Percentiles rank a stretch among this genome's conserved stretches.
Evolutionary conservation across 2,797 vertebrate genomes (phyloP).

Genomic region (Kryptopterus vitreolus): DNA sequence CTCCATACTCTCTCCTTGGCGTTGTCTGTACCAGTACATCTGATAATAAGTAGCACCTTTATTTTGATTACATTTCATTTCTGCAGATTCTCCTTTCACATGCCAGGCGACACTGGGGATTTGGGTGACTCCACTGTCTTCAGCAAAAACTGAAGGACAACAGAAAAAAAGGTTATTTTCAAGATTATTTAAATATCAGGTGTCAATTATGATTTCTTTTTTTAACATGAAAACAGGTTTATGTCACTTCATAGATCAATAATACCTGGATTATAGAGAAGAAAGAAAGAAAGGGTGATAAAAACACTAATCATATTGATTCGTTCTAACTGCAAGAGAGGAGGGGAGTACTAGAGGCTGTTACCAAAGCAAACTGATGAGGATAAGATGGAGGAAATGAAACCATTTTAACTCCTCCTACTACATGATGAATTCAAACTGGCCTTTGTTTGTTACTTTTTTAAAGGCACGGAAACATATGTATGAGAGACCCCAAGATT

Average conservation of each 20-base stretch:
- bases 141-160: not conserved
- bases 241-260: not conserved
- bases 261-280: constrained; percentile 28
- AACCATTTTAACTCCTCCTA: not conserved
- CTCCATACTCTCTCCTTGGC: constrained; percentile 50
- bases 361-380: not conserved
- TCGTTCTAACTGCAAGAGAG: not conserved
- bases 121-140: constrained; percentile 31
- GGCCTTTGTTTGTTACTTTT: not conserved
- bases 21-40: constrained; percentile 55
- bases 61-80: constrained; percentile 44
- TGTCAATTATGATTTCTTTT: too few species aligned
- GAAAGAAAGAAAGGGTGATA: not conserved
- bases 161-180: not conserved
- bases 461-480: too few species aligned
- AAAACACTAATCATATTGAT: constrained; percentile 25
- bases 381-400: constrained; percentile 15
- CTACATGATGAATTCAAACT: not conserved
- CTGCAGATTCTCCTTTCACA: constrained; percentile 5
- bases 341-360: not conserved
- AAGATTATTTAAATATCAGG: not conserved
- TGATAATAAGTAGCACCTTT: not conserved
- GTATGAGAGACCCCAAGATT: not conserved
- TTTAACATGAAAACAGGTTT: too few species aligned
- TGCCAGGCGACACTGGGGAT: constrained; percentile 15